Percentiles rank a stretch among this genome's conserved stretches.
phyloP scores from a whole-genome alignment of 2,113 vertebrate genomes.

The Riparia riparia region DNA sequence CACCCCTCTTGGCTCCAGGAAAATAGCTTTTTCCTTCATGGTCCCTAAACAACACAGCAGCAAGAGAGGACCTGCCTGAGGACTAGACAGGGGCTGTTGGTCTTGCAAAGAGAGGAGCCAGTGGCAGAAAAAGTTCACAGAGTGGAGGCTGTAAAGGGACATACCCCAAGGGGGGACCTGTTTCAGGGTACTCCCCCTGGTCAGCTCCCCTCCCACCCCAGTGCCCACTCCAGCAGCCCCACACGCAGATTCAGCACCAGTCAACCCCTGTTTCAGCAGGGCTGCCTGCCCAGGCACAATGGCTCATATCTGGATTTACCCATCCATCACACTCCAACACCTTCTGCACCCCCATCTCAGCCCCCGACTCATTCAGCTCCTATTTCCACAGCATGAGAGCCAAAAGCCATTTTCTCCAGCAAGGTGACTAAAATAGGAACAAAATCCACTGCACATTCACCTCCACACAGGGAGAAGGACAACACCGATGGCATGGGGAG shows the following conservation, averaged over 20 bases:
- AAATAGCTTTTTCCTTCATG: slow-evolving; percentile 43
- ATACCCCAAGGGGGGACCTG: background rate
- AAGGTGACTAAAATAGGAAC: background rate
- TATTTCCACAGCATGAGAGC: background rate
- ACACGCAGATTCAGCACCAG: background rate
- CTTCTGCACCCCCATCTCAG: background rate
- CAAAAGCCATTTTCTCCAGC: background rate
- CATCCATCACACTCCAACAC: background rate
- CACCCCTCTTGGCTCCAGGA: background rate
- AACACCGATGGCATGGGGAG: background rate
- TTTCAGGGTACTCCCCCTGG: rapidly evolving
- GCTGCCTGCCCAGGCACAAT: background rate
- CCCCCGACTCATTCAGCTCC: background rate
- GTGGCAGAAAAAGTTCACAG: background rate
- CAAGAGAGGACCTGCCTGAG: background rate
- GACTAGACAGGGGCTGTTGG: background rate
- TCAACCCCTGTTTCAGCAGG: rapidly evolving
- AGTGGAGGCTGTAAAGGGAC: background rate
- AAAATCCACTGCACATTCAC: background rate
- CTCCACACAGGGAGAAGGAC: slow-evolving; percentile 7
- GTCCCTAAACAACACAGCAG: background rate
- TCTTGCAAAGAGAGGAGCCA: background rate
- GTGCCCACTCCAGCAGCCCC: background rate
- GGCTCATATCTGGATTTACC: background rate
- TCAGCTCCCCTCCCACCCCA: background rate